phyloP scores from a whole-genome alignment of 2,113 vertebrate species.

The Phrynosoma blainvillii region DNA sequence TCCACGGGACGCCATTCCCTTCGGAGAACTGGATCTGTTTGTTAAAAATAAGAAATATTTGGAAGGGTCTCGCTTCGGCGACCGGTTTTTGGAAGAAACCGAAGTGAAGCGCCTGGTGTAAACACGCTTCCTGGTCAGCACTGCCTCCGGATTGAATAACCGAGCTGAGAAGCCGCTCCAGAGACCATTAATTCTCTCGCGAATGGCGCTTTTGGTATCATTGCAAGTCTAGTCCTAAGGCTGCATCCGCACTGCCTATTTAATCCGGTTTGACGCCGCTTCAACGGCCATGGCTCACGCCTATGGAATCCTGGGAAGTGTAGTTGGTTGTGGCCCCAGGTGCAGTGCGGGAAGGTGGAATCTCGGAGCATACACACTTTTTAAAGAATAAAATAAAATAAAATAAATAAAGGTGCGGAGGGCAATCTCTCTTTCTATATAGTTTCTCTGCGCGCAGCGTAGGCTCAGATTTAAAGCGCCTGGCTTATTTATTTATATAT shows the following conservation, averaged over 20 bases:
- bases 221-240: no score
- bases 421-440: slow-evolving; percentile 21
- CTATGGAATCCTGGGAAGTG: no score
- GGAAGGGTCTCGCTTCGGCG: slow-evolving; percentile 39
- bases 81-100: slow-evolving; percentile 10
- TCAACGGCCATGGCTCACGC: no score
- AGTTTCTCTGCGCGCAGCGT: no score
- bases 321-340: no score
- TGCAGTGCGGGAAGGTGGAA: no score
- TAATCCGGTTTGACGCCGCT: no score
- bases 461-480: no score
- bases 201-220: slow-evolving; percentile 29
- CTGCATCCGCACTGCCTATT: no score
- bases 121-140: slow-evolving; percentile 34
- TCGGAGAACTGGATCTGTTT: slow-evolving; percentile 37
- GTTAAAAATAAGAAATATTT: slow-evolving; percentile 48
- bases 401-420: slow-evolving; percentile 11
- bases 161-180: slow-evolving; percentile 25
- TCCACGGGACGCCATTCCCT: neutral
- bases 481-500: no score
- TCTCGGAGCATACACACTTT: no score
- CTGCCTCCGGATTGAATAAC: slow-evolving; percentile 42
- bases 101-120: slow-evolving; percentile 28
- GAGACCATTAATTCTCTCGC: slow-evolving; percentile 44
- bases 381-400: no score